A percentile compares a stretch with the other conserved stretches of the same genome.
Conservation (phyloP, 2,113 vertebrate genomes). For the Bufo gargarizans region DNA sequence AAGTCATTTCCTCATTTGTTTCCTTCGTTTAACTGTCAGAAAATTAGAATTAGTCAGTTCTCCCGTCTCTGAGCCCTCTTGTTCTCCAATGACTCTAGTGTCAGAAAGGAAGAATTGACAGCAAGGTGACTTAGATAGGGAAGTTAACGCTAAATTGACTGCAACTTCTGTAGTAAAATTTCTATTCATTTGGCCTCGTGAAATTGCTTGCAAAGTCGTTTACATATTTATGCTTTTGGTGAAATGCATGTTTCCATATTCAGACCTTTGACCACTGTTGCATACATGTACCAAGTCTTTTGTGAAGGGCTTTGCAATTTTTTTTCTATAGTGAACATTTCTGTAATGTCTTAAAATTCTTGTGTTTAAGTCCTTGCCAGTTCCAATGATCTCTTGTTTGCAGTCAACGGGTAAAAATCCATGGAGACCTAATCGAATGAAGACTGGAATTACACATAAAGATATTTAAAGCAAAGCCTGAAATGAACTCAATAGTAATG, state of each 20-base stretch:
- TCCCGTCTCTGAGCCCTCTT: not conserved
- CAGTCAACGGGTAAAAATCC: too few species aligned
- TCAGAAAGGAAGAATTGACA: not conserved
- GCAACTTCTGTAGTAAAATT: not conserved
- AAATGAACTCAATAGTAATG: too few species aligned
- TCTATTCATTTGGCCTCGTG: not conserved
- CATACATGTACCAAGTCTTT: too few species aligned
- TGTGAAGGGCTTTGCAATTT: too few species aligned
- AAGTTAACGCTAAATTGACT: not conserved
- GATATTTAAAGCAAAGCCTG: too few species aligned
- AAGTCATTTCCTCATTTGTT: constrained; percentile 42
- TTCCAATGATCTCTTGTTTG: too few species aligned
- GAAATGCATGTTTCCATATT: not conserved
- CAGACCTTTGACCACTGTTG: too few species aligned
- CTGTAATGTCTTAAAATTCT: too few species aligned
- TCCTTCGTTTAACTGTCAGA: constrained; percentile 29
- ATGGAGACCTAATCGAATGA: too few species aligned
- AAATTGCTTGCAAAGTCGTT: not conserved
- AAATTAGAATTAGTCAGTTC: not conserved
- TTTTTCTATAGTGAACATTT: too few species aligned
- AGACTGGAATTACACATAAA: too few species aligned
- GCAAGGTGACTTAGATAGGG: not conserved
- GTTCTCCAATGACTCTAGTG: not conserved
- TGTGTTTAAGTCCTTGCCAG: too few species aligned
- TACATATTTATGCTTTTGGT: not conserved